Conservation (phyloP, 2,888 invertebrate species). For the Tholera decimalis region DNA sequence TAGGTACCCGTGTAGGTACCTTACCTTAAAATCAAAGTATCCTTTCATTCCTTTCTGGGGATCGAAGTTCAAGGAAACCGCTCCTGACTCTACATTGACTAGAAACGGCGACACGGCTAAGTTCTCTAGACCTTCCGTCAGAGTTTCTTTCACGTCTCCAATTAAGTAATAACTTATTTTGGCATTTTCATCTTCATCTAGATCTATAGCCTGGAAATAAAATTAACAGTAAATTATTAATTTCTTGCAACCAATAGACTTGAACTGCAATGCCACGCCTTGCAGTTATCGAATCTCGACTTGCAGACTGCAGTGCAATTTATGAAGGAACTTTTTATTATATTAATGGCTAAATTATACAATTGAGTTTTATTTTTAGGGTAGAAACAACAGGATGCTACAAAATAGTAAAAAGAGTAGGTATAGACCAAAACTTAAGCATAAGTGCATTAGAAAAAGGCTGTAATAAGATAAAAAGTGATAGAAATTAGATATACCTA, state of each 20-base stretch:
- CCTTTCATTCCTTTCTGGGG: slow-evolving; percentile 99
- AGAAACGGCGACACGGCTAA: slow-evolving; percentile 95
- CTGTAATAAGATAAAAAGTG: too few species aligned
- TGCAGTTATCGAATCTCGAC: neutral
- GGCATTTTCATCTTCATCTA: slow-evolving; percentile 95
- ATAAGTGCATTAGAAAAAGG: neutral
- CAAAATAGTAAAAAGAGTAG: neutral
- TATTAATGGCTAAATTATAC: neutral
- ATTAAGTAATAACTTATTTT: slow-evolving; percentile 94
- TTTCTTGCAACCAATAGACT: neutral
- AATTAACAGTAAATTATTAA: neutral
- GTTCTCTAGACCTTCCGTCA: slow-evolving; percentile 96
- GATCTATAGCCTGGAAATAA: slow-evolving; percentile 93
- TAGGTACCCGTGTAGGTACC: neutral
- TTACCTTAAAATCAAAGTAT: slow-evolving; percentile 97
- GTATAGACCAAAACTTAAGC: neutral
- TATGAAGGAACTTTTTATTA: neutral
- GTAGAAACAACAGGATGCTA: neutral
- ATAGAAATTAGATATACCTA: neutral
- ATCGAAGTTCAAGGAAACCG: slow-evolving; percentile 97
- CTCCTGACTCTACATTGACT: slow-evolving; percentile 95
- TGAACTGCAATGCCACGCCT: slow-evolving; percentile 7
- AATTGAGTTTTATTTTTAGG: neutral
- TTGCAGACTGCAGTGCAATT: slow-evolving; percentile 7
- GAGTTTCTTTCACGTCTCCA: slow-evolving; percentile 95